Conservation (phyloP, 1,140 invertebrate genomes). For the Drosophila cardini region DNA sequence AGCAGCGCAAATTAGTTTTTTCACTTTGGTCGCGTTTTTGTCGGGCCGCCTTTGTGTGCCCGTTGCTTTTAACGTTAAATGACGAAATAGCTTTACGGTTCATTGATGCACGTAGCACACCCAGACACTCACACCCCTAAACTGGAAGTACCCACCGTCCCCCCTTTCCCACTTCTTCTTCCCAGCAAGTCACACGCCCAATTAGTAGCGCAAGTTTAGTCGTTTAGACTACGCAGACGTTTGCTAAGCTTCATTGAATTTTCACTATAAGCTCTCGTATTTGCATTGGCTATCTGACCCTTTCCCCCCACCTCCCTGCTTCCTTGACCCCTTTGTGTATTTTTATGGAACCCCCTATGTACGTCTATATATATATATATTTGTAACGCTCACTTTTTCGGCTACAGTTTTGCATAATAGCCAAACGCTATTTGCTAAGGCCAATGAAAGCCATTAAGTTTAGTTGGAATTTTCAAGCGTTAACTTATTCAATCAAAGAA, state of each 20-base stretch:
- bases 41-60: constrained; percentile 51
- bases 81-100: constrained; percentile 83
- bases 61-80: constrained; percentile 82
- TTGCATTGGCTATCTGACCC: constrained; percentile 69
- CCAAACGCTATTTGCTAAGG: constrained; percentile 65
- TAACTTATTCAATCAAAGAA: constrained; percentile 76
- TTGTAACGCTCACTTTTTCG: constrained; percentile 60
- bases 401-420: constrained; percentile 76
- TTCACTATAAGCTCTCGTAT: constrained; percentile 68
- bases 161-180: constrained; percentile 1
- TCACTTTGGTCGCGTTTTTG: constrained; percentile 80
- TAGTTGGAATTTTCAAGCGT: constrained; percentile 73
- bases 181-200: constrained; percentile 76
- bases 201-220: constrained; percentile 80
- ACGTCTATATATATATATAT: constrained; percentile 30
- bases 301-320: not conserved
- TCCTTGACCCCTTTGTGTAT: constrained; percentile 17
- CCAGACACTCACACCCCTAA: constrained; percentile 24
- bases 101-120: constrained; percentile 75
- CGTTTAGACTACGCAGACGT: constrained; percentile 68
- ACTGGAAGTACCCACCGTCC: not conserved
- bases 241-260: constrained; percentile 80
- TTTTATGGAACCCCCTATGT: constrained; percentile 23
- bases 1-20: constrained; percentile 84
- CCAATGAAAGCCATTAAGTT: constrained; percentile 79